Base-by-base conservation (phyloP, 1,140 invertebrate genomes). In the Caenorhabditis remanei region DNA sequence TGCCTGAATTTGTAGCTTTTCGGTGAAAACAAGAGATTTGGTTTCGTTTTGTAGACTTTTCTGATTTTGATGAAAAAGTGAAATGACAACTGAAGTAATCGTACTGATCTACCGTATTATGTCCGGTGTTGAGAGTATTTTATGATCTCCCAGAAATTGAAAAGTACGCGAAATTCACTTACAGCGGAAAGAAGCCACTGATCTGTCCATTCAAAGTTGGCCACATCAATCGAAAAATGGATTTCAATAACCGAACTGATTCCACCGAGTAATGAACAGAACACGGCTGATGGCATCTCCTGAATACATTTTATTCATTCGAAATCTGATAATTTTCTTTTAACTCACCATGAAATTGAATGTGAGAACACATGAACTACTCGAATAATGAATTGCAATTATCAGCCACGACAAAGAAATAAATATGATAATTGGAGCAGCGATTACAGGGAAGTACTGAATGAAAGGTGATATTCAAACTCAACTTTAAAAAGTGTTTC, bases 311-410 rank as follows among this genome's bases (percentile, higher is more conserved):
- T 43, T 71, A 19, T 71, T 19, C 55, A 58, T 58, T n/a, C 8
- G 4, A 53, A 61, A 61, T 41, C 13, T 40, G 41, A 40, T 41
- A 65, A 13, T 9, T 67, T 11, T 4, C 6, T 40, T 46, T 32
- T 46, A 79, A 50, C 21, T 53, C 5, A 79, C 71, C 71, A 79
- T 79, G n/a, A 79, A 79, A 79, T 79, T 79, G 46, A 79, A 79
- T 79, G 71, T 53, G n/a, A 79, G 21, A 50, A 79, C n/a, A 50
- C 71, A 79, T 24, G 71, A n/a, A 50, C 46, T 79, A 79, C 46
- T 79, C 4, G 71, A 79, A 50, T 79, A 79, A n/a, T 79, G 40
- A 13, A 79, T 21, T 79, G 46, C 71, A 50, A 79, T 79, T 79
- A 79, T 79, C n/a, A 79, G 21, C 71, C 71, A 79, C 1, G 71